Conservation (phyloP, 2,888 invertebrate genomes). For the Metallyticus violacea region DNA sequence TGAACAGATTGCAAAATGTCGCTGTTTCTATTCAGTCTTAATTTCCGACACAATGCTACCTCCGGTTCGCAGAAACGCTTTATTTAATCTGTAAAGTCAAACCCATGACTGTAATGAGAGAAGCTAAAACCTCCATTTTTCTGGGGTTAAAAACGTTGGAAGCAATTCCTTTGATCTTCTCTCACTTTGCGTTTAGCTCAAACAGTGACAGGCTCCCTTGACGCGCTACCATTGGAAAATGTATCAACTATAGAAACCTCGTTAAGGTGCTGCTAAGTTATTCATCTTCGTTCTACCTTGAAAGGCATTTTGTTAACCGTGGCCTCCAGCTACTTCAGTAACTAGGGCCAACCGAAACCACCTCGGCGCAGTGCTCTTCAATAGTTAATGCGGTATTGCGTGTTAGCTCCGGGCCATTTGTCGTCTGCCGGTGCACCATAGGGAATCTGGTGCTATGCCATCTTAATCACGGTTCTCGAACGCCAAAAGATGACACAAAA, state of each 20-base stretch:
- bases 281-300: background rate
- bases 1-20: background rate
- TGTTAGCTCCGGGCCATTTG: background rate
- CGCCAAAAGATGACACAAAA: too few species aligned
- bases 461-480: too few species aligned
- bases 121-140: too few species aligned
- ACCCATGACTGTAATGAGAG: background rate
- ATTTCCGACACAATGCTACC: background rate
- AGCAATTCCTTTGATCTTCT: background rate
- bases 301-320: background rate
- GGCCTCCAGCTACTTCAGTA: background rate
- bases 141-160: too few species aligned
- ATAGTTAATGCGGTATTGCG: background rate
- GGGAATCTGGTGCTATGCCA: background rate
- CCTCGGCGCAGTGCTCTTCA: background rate
- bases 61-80: background rate
- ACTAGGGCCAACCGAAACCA: background rate
- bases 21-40: background rate
- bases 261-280: background rate
- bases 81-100: background rate
- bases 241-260: background rate
- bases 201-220: background rate
- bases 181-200: too few species aligned
- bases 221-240: too few species aligned
- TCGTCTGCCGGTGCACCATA: background rate